These are phyloP conservation scores for Hucho hucho DNA, from an alignment of 2,113 vertebrate species.

Conservation along the genomic window DNA sequence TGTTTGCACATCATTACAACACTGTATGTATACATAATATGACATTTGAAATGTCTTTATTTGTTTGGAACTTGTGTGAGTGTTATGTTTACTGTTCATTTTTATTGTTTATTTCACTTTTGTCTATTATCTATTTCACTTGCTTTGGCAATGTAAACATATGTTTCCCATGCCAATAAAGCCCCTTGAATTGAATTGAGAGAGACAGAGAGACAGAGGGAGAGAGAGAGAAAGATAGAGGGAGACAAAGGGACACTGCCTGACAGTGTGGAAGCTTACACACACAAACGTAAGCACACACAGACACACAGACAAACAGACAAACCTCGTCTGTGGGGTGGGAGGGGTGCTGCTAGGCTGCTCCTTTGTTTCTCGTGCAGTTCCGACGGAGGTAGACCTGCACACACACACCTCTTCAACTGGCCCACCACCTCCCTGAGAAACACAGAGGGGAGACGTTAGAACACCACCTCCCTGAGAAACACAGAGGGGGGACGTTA, in stretches of 20 bases:
- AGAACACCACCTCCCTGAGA: neutral
- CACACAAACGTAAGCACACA: neutral
- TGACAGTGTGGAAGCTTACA: neutral
- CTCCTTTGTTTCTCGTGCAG: constrained; percentile 77
- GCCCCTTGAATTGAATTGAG: too few species aligned
- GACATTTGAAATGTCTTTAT: too few species aligned
- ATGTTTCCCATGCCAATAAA: too few species aligned
- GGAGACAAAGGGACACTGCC: neutral
- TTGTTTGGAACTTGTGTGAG: too few species aligned
- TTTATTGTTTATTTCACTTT: too few species aligned
- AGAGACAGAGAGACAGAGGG: too few species aligned
- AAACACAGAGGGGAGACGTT: constrained; percentile 16
- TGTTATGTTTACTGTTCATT: too few species aligned
- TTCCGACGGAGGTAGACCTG: constrained; percentile 79
- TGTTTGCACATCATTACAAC: too few species aligned
- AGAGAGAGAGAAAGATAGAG: too few species aligned
- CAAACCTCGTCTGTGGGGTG: constrained; percentile 72
- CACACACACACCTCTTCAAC: constrained; percentile 80
- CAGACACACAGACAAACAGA: constrained; percentile 6
- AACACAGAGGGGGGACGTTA: constrained; percentile 2
- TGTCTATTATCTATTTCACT: too few species aligned
- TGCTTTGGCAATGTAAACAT: too few species aligned
- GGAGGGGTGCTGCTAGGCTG: constrained; percentile 78
- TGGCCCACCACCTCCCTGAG: constrained; percentile 80
- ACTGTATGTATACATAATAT: too few species aligned